Base-by-base conservation (phyloP, 2,888 invertebrate species). In the Halictus ligatus region DNA sequence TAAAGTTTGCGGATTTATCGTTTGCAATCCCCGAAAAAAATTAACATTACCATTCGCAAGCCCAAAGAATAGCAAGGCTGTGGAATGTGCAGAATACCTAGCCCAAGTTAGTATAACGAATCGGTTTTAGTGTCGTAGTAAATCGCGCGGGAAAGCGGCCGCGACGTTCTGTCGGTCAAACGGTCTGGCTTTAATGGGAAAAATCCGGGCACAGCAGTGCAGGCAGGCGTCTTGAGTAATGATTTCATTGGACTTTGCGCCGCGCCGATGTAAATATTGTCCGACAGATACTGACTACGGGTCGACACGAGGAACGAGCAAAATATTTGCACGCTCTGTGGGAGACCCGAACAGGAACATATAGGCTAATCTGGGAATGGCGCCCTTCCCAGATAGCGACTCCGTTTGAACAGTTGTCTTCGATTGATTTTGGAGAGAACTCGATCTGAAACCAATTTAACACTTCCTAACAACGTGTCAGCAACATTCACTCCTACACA, bases 161-260 rank as follows among this genome's bases (percentile, higher is more conserved):
- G 54, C 54, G 54, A 54, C 21, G 54, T 46, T 46, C 46, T 46
- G 46, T 46, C 46, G 12, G 12, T 46, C n/a, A 72, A 81, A 71
- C 67, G 46, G 46, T 58, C 80, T 82, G 43, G 50, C 71, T 72
- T 18, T 18, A 67, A 29, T 29, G 60, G 43, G 40, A 76, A 82
- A 84, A 88, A 87, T 74, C 80, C 84, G 87, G 82, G 82, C 87
- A 87, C 78, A 87, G 84, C 87, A 83, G 78, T 0, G 81, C 73
- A 86, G 80, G 60, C 84, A 80, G 79, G 75, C 84, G 76, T 84
- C 88, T 82, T 80, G 84, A 74, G 78, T 78, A 88, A 87, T 75
- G 80, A 84, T 88, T 88, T 88, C 84, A 81, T 84, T 84, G 87
- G 87, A 87, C 88, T 87, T 88, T 87, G 84, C 69, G 64, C 84